Conservation (phyloP, 2,113 vertebrate species). For the Phyllostomus discolor region DNA sequence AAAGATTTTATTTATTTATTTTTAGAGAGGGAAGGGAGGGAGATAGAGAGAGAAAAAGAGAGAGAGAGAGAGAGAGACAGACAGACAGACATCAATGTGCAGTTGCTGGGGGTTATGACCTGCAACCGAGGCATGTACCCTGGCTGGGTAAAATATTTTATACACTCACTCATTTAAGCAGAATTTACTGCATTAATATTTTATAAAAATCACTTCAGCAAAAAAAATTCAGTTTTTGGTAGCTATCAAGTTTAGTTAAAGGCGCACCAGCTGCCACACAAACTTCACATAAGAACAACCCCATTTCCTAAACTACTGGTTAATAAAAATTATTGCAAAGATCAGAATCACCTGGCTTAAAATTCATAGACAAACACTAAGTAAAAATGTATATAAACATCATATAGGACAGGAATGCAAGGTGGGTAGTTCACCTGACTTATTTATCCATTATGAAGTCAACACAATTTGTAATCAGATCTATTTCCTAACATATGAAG, state of each 20-base stretch:
- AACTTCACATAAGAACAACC: not conserved
- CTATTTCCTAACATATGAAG: not conserved
- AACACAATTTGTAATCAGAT: not conserved
- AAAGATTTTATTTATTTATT: too few relatives aligned
- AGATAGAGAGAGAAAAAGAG: too few relatives aligned
- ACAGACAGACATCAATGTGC: too few relatives aligned
- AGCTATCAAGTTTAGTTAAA: constrained; percentile 19
- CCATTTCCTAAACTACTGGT: not conserved
- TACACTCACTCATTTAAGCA: constrained; percentile 24
- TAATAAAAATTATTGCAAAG: not conserved
- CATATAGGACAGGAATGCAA: not conserved
- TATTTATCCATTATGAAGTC: not conserved
- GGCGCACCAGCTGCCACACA: not conserved
- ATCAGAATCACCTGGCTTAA: not conserved
- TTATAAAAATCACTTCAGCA: not conserved
- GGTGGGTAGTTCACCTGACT: not conserved
- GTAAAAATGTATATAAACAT: constrained; percentile 12
- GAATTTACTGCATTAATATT: not conserved
- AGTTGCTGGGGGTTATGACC: too few relatives aligned
- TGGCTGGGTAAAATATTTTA: constrained; percentile 34
- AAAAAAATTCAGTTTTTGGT: not conserved
- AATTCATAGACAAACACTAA: not conserved
- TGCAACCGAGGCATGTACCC: too few relatives aligned
- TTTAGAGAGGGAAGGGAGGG: too few relatives aligned
- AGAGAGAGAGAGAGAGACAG: too few relatives aligned